These are phyloP conservation scores for Spheniscus humboldti DNA, from an alignment of 2,797 vertebrate genomes.

Conservation along the genomic window DNA sequence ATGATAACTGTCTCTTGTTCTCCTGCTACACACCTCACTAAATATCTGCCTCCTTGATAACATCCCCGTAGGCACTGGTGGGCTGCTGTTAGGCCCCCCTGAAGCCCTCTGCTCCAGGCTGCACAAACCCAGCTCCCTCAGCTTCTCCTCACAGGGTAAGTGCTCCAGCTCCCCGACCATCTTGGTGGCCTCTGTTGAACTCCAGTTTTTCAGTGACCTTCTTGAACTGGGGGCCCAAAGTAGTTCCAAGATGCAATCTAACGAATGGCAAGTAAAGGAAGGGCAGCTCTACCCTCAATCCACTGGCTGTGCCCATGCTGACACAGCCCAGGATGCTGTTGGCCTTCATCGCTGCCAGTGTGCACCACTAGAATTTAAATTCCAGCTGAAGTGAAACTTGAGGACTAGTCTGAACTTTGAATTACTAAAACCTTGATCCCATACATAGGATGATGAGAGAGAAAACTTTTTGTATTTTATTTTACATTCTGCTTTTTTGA, in stretches of 20 bases:
- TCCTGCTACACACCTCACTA: neutral
- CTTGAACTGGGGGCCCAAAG: neutral
- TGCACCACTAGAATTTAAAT: neutral
- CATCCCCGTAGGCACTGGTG: rapidly evolving
- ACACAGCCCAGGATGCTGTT: neutral
- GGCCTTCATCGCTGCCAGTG: rapidly evolving
- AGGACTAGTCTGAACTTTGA: neutral
- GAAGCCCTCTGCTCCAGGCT: neutral
- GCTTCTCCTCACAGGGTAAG: neutral
- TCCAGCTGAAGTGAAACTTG: neutral
- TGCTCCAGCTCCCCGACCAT: neutral
- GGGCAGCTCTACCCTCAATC: neutral
- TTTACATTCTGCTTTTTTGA: neutral
- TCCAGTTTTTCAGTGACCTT: neutral
- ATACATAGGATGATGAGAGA: neutral
- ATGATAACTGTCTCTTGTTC: neutral
- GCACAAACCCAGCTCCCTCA: neutral
- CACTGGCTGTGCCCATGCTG: neutral
- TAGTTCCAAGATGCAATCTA: neutral
- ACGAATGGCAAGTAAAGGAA: neutral
- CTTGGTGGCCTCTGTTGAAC: neutral
- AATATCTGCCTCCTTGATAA: neutral
- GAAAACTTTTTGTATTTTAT: neutral
- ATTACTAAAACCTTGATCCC: neutral
- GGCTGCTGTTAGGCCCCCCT: neutral